phyloP scores from a whole-genome alignment of 2,888 invertebrate species.

The Antheraea yamamai region DNA sequence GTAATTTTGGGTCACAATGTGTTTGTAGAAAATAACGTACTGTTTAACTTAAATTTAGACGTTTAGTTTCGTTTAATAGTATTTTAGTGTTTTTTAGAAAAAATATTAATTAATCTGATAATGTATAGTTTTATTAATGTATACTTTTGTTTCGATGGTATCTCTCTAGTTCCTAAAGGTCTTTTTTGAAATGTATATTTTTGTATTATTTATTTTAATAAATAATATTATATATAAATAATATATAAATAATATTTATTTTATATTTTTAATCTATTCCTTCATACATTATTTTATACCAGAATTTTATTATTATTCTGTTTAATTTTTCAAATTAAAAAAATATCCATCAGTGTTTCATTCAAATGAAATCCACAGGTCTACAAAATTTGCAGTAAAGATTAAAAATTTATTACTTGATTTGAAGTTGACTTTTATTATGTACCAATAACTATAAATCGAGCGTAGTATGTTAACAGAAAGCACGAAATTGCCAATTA shows the following conservation, averaged over 20 bases:
- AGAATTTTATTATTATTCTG: neutral
- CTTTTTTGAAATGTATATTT: constrained; percentile 16
- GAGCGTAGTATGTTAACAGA: neutral
- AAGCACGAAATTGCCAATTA: constrained; percentile 4
- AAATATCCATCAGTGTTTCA: too few species aligned
- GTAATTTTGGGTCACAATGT: constrained; percentile 37
- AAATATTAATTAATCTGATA: neutral
- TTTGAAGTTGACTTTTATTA: neutral
- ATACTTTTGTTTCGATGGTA: neutral
- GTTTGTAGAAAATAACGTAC: constrained; percentile 29
- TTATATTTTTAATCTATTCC: neutral
- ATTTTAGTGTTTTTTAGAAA: neutral
- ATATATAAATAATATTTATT: too few species aligned
- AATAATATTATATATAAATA: too few species aligned
- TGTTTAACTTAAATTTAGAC: constrained; percentile 26
- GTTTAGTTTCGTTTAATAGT: constrained; percentile 5
- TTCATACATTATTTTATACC: neutral
- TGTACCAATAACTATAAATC: neutral
- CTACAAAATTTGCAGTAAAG: neutral
- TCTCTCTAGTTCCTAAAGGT: constrained; percentile 1
- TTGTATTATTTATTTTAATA: constrained; percentile 6
- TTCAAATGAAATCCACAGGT: constrained; percentile 4
- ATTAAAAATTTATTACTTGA: neutral
- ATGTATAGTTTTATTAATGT: neutral
- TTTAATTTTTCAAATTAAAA: neutral